Conservation (phyloP, 1,140 invertebrate species). For the Yoshiicerus persimilis region DNA sequence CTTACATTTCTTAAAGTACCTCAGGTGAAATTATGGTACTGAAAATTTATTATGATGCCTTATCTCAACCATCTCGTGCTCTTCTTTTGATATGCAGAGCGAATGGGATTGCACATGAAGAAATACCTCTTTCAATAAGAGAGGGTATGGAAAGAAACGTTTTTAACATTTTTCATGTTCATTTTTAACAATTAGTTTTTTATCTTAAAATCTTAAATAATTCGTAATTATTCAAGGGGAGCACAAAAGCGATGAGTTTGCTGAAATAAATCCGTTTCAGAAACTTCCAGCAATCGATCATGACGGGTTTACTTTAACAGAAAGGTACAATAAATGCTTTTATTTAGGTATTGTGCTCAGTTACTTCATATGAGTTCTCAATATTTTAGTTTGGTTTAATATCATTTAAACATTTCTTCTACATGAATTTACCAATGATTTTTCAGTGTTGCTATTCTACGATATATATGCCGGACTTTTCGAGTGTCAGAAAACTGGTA, state of each 20-base stretch:
- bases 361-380: no score
- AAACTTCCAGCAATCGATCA: conserved; percentile 78
- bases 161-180: background rate
- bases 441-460: conserved; percentile 70
- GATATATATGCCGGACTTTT: conserved; percentile 63
- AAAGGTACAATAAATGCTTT: conserved; percentile 72
- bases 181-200: background rate
- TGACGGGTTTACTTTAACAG: conserved; percentile 71
- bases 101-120: conserved; percentile 21
- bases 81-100: conserved; percentile 33
- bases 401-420: background rate
- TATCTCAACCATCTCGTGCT: conserved; percentile 43
- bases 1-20: no score
- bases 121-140: background rate
- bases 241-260: conserved; percentile 71
- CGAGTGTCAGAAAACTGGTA: conserved; percentile 68
- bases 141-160: conserved; percentile 6
- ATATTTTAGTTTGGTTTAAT: background rate
- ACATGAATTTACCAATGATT: background rate
- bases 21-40: conserved; percentile 21
- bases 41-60: conserved; percentile 33
- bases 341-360: no score
- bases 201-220: background rate
- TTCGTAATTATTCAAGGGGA: conserved; percentile 60
- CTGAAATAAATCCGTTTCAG: conserved; percentile 69